These are phyloP conservation scores for Salmo trutta DNA, from an alignment of 2,797 vertebrate species.

Conservation along the genomic window DNA sequence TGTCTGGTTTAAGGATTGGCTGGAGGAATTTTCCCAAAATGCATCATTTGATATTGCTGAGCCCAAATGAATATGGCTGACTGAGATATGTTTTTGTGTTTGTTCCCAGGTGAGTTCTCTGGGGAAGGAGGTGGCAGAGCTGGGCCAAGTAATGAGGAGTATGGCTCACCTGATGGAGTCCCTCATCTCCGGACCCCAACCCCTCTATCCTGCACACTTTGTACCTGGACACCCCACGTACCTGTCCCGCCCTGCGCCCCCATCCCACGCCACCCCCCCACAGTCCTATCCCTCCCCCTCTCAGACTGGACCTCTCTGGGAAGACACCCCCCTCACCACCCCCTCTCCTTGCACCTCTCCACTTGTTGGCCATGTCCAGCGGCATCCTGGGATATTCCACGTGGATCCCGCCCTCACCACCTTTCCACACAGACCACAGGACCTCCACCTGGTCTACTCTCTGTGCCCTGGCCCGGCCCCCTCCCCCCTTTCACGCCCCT, in stretches of 20 bases:
- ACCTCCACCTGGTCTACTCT: constrained; percentile 51
- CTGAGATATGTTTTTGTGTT: constrained; percentile 3
- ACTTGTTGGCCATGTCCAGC: constrained; percentile 31
- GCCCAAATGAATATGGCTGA: too few species aligned
- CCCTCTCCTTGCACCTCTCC: constrained; percentile 42
- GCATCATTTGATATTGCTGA: not conserved
- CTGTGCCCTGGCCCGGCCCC: constrained; percentile 27
- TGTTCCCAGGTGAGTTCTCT: constrained; percentile 69
- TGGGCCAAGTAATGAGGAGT: constrained; percentile 72
- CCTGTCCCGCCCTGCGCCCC: constrained; percentile 41
- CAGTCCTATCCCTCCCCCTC: constrained; percentile 47
- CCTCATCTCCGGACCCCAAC: constrained; percentile 54
- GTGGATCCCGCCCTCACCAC: constrained; percentile 33
- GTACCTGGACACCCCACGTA: constrained; percentile 57
- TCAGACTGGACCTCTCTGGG: constrained; percentile 55
- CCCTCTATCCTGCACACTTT: constrained; percentile 57
- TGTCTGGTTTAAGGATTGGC: too few species aligned
- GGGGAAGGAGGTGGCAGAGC: constrained; percentile 75
- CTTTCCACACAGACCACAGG: constrained; percentile 50
- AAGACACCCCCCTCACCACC: constrained; percentile 52
- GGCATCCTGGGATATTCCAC: constrained; percentile 41
- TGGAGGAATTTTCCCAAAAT: not conserved
- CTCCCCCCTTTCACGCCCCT: constrained; percentile 18
- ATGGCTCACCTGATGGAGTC: constrained; percentile 75
- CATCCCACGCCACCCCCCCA: constrained; percentile 34